Evolutionary conservation across 2,888 invertebrate species (phyloP).

Genomic region (Himalopsyche tibetana): DNA sequence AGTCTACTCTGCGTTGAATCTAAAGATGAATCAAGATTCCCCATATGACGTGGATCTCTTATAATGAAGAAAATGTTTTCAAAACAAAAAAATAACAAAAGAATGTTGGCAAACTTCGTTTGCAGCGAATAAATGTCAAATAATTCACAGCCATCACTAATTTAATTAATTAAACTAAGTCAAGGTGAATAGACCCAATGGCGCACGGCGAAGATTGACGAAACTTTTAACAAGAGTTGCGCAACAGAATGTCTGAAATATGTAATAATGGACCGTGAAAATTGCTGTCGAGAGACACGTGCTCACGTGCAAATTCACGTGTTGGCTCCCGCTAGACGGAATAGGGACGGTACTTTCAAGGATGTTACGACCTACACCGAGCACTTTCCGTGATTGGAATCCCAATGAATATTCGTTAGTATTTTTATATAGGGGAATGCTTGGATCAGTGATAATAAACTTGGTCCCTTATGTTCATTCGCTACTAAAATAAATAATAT

Average conservation of each 20-base stretch:
- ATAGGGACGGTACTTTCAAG: constrained; percentile 19
- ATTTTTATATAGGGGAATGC: not conserved
- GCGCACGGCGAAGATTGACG: constrained; percentile 24
- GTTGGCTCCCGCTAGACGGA: constrained; percentile 4
- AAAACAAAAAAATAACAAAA: too few relatives aligned
- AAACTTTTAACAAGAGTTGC: not conserved
- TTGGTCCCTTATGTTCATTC: too few relatives aligned
- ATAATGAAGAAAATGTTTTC: too few relatives aligned
- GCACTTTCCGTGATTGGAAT: not conserved
- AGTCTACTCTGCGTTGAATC: too few relatives aligned
- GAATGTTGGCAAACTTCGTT: too few relatives aligned
- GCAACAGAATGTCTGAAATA: constrained; percentile 2
- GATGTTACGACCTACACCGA: not conserved
- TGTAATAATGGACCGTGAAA: constrained; percentile 15
- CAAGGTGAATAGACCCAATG: constrained; percentile 12
- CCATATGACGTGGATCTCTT: too few relatives aligned
- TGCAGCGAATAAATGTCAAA: not conserved
- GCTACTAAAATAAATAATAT: too few relatives aligned
- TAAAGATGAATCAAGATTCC: too few relatives aligned
- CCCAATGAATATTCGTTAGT: not conserved
- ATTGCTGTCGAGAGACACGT: constrained; percentile 26
- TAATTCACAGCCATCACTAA: not conserved
- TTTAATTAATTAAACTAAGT: constrained; percentile 35
- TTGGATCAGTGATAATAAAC: too few relatives aligned
- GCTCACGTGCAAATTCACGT: constrained; percentile 36